Conservation (phyloP, 1,140 invertebrate genomes). For the Drosophila ercepeae region DNA sequence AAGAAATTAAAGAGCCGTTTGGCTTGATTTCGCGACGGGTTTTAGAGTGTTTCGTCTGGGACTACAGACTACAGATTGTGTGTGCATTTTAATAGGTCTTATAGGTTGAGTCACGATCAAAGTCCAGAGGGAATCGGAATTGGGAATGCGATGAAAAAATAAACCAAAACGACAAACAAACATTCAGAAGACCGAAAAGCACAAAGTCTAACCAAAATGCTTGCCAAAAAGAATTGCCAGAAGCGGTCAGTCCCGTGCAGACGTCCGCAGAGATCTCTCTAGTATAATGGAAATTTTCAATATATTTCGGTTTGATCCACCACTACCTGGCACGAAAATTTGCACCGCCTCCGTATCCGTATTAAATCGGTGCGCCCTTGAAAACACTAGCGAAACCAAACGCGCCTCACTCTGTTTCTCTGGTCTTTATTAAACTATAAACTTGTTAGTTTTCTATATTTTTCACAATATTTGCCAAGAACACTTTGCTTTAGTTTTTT, state of each 20-base stretch:
- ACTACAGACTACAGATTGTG: not conserved
- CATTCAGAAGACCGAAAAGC: constrained; percentile 24
- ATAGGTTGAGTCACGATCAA: constrained; percentile 75
- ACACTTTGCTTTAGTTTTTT: constrained; percentile 13
- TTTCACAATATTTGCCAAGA: constrained; percentile 39
- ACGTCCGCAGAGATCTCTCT: constrained; percentile 49
- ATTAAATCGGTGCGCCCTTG: constrained; percentile 12
- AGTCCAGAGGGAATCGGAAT: constrained; percentile 50
- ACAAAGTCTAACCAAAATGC: constrained; percentile 62
- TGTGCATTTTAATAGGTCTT: constrained; percentile 47
- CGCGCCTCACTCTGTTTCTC: constrained; percentile 47
- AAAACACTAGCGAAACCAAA: constrained; percentile 49
- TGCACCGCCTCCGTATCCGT: constrained; percentile 14
- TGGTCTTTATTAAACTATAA: not conserved
- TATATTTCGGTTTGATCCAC: constrained; percentile 21
- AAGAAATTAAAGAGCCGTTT: constrained; percentile 14
- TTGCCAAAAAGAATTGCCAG: constrained; percentile 56
- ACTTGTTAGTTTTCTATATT: constrained; percentile 3
- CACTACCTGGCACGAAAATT: constrained; percentile 49
- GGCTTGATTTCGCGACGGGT: constrained; percentile 27
- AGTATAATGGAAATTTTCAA: constrained; percentile 76
- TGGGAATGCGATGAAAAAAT: constrained; percentile 31
- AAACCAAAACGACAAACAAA: constrained; percentile 8
- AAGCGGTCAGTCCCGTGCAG: not conserved
- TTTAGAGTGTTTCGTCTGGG: constrained; percentile 33